Conservation (phyloP, 2,888 invertebrate species). For the Amblyjoppa proteus region DNA sequence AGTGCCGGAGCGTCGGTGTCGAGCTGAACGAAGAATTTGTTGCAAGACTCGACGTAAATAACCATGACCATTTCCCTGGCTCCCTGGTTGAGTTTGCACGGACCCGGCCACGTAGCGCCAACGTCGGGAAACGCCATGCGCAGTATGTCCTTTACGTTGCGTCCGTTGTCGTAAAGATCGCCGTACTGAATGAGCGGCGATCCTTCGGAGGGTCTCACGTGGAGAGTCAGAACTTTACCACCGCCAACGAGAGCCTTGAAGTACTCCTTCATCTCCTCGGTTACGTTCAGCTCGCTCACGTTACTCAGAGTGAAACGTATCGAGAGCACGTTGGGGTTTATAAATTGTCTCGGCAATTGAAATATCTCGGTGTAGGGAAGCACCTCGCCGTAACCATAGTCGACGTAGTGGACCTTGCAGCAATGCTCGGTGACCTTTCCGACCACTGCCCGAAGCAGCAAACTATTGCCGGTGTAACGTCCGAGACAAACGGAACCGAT, state of each 20-base stretch:
- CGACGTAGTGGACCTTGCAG: slow-evolving; percentile 92
- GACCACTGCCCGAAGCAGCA: slow-evolving; percentile 91
- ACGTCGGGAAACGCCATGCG: slow-evolving; percentile 78
- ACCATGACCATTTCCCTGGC: slow-evolving; percentile 84
- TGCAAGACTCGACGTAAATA: slow-evolving; percentile 89
- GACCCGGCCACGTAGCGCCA: slow-evolving; percentile 65
- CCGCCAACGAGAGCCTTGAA: slow-evolving; percentile 90
- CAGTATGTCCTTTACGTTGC: slow-evolving; percentile 88
- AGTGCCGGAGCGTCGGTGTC: slow-evolving; percentile 88
- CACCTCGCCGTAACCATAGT: slow-evolving; percentile 92
- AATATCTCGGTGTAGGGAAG: slow-evolving; percentile 90
- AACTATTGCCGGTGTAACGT: slow-evolving; percentile 89
- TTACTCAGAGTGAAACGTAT: slow-evolving; percentile 91
- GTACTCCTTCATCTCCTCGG: slow-evolving; percentile 88
- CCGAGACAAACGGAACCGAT: slow-evolving; percentile 93
- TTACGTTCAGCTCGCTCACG: slow-evolving; percentile 86
- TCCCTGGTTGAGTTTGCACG: slow-evolving; percentile 70
- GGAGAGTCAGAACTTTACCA: slow-evolving; percentile 88
- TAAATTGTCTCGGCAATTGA: slow-evolving; percentile 91
- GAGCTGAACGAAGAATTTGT: slow-evolving; percentile 91
- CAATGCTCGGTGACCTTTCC: slow-evolving; percentile 90
- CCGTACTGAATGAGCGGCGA: slow-evolving; percentile 92
- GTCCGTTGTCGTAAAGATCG: slow-evolving; percentile 88
- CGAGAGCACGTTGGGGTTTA: slow-evolving; percentile 91
- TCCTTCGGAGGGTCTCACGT: slow-evolving; percentile 89